A percentile compares a stretch with the other conserved stretches of the same genome.
Evolutionary conservation across 1,140 invertebrate species (phyloP).

Genomic region (Mamestra configurata): DNA sequence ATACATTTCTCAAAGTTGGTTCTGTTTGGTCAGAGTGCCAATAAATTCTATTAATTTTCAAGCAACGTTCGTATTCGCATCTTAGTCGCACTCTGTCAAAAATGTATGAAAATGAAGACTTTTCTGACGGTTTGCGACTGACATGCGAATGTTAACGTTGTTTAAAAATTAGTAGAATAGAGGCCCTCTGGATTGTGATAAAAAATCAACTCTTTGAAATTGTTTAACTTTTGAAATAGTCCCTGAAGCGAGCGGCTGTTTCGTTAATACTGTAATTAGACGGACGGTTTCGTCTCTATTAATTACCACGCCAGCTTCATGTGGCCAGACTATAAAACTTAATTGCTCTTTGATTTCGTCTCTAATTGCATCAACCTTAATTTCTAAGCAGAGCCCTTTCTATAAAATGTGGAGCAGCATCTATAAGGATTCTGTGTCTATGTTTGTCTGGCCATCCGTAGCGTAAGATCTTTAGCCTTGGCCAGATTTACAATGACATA

Average conservation of each 20-base stretch:
- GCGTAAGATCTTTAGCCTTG: not conserved
- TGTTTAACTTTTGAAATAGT: not conserved
- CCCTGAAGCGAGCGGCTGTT: not conserved
- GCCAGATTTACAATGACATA: slow-evolving; percentile 21
- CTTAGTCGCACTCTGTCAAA: too few species aligned
- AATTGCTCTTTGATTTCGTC: slow-evolving; percentile 31
- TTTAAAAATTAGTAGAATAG: too few species aligned
- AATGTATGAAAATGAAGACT: too few species aligned
- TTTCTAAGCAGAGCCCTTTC: slow-evolving; percentile 5
- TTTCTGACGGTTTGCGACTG: too few species aligned
- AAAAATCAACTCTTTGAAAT: not conserved
- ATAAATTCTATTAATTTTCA: too few species aligned
- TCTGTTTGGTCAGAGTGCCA: too few species aligned
- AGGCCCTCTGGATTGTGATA: too few species aligned
- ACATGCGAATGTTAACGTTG: too few species aligned
- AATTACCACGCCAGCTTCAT: slow-evolving; percentile 18
- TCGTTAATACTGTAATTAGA: slow-evolving; percentile 17
- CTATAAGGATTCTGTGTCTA: too few species aligned
- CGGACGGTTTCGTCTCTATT: slow-evolving; percentile 10
- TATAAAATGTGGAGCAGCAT: not conserved
- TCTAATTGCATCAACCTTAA: slow-evolving; percentile 1
- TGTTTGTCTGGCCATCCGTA: not conserved
- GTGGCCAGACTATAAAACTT: slow-evolving; percentile 20
- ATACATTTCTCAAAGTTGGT: too few species aligned
- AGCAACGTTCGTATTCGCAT: too few species aligned